Conservation (phyloP, 2,888 invertebrate species). For the Dynastes grantii region DNA sequence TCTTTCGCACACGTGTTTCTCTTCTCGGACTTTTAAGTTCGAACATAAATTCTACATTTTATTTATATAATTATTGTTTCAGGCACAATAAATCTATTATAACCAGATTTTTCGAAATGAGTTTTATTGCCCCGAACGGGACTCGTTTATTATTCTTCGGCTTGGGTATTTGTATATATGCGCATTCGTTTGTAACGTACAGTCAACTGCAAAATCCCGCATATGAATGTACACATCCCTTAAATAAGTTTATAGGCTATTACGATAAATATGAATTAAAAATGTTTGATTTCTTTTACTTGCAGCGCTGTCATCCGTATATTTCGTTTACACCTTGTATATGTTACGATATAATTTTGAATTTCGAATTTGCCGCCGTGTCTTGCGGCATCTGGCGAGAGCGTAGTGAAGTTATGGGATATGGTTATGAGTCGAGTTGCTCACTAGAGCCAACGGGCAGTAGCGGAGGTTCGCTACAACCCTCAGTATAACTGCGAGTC, state of each 20-base stretch:
- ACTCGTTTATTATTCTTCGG: slow-evolving; percentile 44
- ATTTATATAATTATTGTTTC: slow-evolving; percentile 54
- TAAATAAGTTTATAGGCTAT: neutral
- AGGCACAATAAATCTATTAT: slow-evolving; percentile 52
- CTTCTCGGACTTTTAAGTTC: slow-evolving; percentile 45
- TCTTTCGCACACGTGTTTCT: slow-evolving; percentile 61
- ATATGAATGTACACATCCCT: neutral
- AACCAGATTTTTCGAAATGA: slow-evolving; percentile 50
- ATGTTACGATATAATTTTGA: no score
- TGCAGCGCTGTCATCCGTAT: no score
- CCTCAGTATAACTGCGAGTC: no score
- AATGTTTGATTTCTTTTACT: no score
- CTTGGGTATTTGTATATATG: slow-evolving; percentile 39
- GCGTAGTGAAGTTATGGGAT: no score
- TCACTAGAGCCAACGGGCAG: no score
- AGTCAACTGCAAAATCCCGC: neutral
- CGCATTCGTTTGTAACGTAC: neutral
- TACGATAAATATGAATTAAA: no score
- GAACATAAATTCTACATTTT: slow-evolving; percentile 51
- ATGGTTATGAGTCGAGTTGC: no score
- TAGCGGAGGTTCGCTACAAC: no score
- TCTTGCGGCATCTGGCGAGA: no score
- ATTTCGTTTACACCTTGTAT: no score
- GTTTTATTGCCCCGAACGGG: slow-evolving; percentile 37
- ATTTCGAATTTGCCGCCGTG: no score